phyloP scores from a whole-genome alignment of 2,888 invertebrate genomes.

The Leptopilina myrica region DNA sequence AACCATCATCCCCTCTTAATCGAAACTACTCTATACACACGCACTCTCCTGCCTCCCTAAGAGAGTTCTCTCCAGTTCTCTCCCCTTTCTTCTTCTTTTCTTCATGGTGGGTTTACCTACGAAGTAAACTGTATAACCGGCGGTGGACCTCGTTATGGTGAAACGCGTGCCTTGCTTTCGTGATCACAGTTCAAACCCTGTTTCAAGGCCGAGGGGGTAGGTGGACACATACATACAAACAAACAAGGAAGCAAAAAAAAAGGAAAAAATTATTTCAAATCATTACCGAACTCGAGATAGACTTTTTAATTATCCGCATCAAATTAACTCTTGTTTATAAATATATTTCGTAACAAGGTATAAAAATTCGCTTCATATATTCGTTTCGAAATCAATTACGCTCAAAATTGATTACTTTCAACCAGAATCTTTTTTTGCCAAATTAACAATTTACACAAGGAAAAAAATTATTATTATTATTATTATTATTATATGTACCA shows the following conservation, averaged over 20 bases:
- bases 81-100: conserved; percentile 51
- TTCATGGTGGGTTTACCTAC: conserved; percentile 51
- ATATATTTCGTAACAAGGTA: too few species aligned
- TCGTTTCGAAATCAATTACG: too few species aligned
- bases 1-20: conserved; percentile 39
- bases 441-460: too few species aligned
- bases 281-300: conserved; percentile 29
- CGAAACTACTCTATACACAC: neutral
- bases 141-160: conserved; percentile 73
- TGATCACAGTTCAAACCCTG: conserved; percentile 69
- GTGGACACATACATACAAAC: conserved; percentile 22
- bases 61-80: conserved; percentile 38
- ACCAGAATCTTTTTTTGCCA: too few species aligned
- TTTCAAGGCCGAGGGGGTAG: conserved; percentile 51
- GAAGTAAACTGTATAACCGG: conserved; percentile 56
- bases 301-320: conserved; percentile 5
- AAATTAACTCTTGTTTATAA: too few species aligned
- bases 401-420: too few species aligned
- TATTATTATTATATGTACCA: too few species aligned
- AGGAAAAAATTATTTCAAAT: conserved; percentile 46
- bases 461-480: too few species aligned
- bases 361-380: too few species aligned
- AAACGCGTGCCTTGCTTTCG: conserved; percentile 76
- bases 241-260: conserved; percentile 54
- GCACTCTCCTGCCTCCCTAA: conserved; percentile 41